These are phyloP conservation scores for Gymnoscelis rufifasciata DNA, from an alignment of 2,888 invertebrate species.

Conservation along the genomic window DNA sequence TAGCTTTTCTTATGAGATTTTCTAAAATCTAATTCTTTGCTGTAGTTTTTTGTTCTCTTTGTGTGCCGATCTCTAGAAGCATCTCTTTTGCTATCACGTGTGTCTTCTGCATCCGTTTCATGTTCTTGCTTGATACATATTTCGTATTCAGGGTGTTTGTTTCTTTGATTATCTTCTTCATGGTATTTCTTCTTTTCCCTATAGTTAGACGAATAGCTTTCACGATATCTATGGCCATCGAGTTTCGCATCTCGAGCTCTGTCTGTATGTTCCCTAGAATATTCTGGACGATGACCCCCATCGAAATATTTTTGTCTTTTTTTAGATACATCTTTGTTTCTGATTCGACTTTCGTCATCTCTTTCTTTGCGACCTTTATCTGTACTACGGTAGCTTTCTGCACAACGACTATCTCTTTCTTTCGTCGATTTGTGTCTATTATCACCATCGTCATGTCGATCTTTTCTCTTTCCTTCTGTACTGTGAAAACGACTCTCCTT, in stretches of 20 bases:
- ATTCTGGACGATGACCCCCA: background rate
- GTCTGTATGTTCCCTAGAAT: background rate
- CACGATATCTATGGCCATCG: slow-evolving; percentile 1
- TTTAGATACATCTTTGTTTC: slow-evolving; percentile 1
- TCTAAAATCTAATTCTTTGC: background rate
- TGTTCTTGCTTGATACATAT: slow-evolving; percentile 8
- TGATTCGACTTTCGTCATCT: background rate
- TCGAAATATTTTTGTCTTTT: slow-evolving; percentile 1
- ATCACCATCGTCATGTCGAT: too few relatives aligned
- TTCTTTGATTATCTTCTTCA: background rate
- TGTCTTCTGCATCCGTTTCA: background rate
- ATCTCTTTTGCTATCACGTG: background rate
- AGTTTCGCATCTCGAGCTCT: background rate
- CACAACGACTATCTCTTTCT: too few relatives aligned
- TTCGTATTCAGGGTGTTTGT: background rate
- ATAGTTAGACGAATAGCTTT: slow-evolving; percentile 4
- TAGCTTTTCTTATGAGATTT: background rate
- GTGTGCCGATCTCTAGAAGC: slow-evolving; percentile 1
- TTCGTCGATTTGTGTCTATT: background rate
- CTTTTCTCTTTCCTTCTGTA: too few relatives aligned
- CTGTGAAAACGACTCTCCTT: too few relatives aligned
- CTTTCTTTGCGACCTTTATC: background rate
- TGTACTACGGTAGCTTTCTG: background rate
- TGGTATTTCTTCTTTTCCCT: background rate
- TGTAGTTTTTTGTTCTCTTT: background rate